Base-by-base conservation (phyloP, 2,113 vertebrate species). In the Patagioenas fasciata region DNA sequence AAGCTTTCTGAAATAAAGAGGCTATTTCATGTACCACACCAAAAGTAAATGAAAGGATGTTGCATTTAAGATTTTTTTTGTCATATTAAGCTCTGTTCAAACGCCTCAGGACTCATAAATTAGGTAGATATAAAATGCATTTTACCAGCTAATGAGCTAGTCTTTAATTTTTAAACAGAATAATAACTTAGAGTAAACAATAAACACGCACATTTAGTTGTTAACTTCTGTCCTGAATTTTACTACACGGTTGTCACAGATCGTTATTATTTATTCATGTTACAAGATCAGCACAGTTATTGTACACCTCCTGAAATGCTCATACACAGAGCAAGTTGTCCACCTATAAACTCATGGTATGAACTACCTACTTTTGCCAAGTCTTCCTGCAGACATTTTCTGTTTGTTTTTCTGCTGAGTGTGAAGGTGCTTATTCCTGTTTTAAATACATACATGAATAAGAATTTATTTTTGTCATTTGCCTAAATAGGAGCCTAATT, bases 41-140 rank as follows among this genome's bases (percentile, higher is more conserved):
- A 96, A 96, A 96, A 83, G 73, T 69, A 88, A 96, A 93, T 95
- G 28, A 94, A 94, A 91, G 56, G 57, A 65, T 53, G 48, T 44
- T 71, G 57, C 40, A 31, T 47, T 29, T 38, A 91, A 54, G 66
- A 17, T 9, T 74, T 57, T 54, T 69, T 90, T 84, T 53, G 12
- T 87, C 65, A 56, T 2, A 2, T 90, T 93, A 83, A 91, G 42
- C 72, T 29, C 38, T 83, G 67, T 91, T 88, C 85, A 96, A 90
- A 96, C 56, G 91, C 71, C 44, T 90, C 42, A 71, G 64, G 77
- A 67, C 75, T 86, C 72, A 71, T 82, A 89, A 96, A 88, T 67
- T 84, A 88, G 32, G 25, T 78, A 44, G 88, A 62, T 81, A 71
- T 90, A 79, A 90, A 90, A 88, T 60, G 42, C 53, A 31, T 70